Evolutionary conservation across 2,797 vertebrate genomes (phyloP).

Genomic region (Mormyrops boulengeri): DNA sequence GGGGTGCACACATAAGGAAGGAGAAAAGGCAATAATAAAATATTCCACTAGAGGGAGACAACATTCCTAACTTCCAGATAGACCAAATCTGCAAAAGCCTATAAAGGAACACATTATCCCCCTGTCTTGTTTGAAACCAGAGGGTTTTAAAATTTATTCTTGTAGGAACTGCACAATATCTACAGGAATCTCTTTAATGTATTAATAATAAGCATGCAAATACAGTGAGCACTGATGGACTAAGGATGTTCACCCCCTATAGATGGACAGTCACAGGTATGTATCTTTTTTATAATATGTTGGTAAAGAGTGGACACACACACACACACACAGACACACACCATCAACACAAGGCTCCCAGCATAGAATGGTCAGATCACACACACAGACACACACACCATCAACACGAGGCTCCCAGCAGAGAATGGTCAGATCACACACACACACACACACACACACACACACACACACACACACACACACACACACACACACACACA

Average conservation of each 20-base stretch:
- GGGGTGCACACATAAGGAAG: neutral
- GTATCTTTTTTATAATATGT: neutral
- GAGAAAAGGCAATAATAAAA: neutral
- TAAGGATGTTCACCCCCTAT: neutral
- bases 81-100: neutral
- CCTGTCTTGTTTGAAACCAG: slow-evolving; percentile 39
- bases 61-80: slow-evolving; percentile 43
- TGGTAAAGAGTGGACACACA: slow-evolving; percentile 38
- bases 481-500: too few relatives aligned
- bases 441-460: too few relatives aligned
- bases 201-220: slow-evolving; percentile 51
- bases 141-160: slow-evolving; percentile 49
- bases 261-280: neutral
- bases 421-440: too few relatives aligned
- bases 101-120: neutral
- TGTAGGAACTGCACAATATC: slow-evolving; percentile 51
- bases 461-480: too few relatives aligned
- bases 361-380: neutral
- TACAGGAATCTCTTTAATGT: slow-evolving; percentile 45
- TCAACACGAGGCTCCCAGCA: too few relatives aligned
- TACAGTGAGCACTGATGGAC: slow-evolving; percentile 36
- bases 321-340: too few relatives aligned
- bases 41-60: slow-evolving; percentile 65
- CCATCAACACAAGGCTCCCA: too few relatives aligned
- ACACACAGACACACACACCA: too few relatives aligned